Base-by-base conservation (phyloP, 2,888 invertebrate species). In the Serrognathus titanus region DNA sequence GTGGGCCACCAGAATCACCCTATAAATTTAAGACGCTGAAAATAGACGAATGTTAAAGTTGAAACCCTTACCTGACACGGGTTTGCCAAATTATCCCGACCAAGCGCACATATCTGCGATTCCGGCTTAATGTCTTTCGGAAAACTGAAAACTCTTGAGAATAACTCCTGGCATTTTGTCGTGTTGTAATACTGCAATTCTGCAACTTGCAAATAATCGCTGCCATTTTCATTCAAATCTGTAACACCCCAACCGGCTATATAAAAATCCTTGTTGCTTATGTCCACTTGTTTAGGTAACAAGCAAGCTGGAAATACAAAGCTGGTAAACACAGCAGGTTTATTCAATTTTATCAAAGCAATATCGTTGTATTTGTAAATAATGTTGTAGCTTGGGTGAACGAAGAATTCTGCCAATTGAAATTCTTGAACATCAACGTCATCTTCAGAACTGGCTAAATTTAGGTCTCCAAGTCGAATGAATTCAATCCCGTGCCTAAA, bases 1-100 rank as follows among this genome's bases (percentile, higher is more conserved):
- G 71, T 1, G 87, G 86, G 1, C 86, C 86, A 10, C 88, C 88
- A 7, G 85, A 85, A 74, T 88, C 87, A 7, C 86, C 86, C 79
- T 59, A 24, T 9, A 59, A 55, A 9, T 40, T 40, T 40, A 40
- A 11, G 8, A 12, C 40, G 40, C 13, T 7, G 24, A 31, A 31
- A 31, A 31, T 1, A 1, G 1, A 31, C 6, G 24, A 16, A 16
- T 16, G 16, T 16, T 16, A 3, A 16, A 16, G 24, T 7, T 5
- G 24, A 3, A 31, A 31, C 24, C 6, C 24, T 31, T 31, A 31
- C 24, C 24, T 31, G 6, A 7, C 24, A 31, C 5, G 24, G 4
- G 24, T 31, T 6, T 31, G 24, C 24, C 24, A 3, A 31, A 31
- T 31, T 3, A 7, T 1, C 24, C 7, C 6, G 24, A 5, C 24